Evolutionary conservation across 2,113 vertebrate genomes (phyloP).

Genomic region (Nothocercus julius): DNA sequence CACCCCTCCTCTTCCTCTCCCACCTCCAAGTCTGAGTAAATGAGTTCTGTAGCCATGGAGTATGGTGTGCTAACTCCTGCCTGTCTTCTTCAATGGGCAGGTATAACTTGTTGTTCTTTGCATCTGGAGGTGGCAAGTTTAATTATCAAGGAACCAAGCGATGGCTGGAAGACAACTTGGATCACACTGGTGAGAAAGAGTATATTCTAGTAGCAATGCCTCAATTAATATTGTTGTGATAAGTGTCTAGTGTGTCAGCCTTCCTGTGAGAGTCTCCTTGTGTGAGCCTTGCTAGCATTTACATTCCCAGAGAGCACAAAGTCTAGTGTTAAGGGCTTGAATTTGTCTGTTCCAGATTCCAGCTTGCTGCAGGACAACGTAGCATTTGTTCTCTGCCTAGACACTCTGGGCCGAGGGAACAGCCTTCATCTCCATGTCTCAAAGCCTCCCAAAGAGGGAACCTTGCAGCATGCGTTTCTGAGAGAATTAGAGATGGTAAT

Average conservation of each 20-base stretch:
- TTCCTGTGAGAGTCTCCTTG: neutral
- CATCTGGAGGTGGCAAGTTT: constrained; percentile 97
- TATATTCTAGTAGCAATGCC: neutral
- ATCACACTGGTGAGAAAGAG: constrained; percentile 88
- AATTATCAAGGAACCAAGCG: constrained; percentile 98
- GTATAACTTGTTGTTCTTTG: constrained; percentile 96
- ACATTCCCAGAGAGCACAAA: neutral
- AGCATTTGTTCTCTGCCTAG: constrained; percentile 95
- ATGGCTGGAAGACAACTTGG: constrained; percentile 97
- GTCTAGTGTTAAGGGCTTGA: neutral
- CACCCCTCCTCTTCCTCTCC: no score
- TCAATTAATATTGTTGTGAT: neutral
- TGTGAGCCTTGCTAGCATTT: neutral
- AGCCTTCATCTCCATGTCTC: constrained; percentile 93
- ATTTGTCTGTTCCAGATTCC: constrained; percentile 82
- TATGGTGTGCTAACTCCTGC: neutral
- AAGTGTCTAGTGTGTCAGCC: neutral
- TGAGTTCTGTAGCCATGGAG: neutral
- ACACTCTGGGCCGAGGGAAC: constrained; percentile 90
- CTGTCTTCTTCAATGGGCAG: constrained; percentile 68
- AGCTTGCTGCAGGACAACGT: constrained; percentile 98
- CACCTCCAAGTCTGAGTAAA: neutral
- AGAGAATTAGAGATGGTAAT: constrained; percentile 91
- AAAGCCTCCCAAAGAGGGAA: constrained; percentile 95
- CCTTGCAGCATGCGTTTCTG: constrained; percentile 88